Evolutionary conservation across 2,888 invertebrate genomes (phyloP).

Genomic region (Polymixis flavicincta): DNA sequence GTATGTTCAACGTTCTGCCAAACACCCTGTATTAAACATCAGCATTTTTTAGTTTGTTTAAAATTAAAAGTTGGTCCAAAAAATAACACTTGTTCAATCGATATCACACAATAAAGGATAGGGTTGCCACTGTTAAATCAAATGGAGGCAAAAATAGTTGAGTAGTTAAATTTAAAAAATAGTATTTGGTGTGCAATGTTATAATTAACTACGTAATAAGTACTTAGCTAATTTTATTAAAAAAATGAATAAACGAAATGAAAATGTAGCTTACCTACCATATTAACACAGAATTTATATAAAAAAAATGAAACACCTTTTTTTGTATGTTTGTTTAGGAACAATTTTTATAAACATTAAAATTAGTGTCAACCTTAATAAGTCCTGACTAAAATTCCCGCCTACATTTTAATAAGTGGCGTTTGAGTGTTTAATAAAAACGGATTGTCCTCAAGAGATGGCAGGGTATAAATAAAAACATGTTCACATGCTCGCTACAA

Average conservation of each 20-base stretch:
- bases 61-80: slow-evolving; percentile 69
- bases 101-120: slow-evolving; percentile 69
- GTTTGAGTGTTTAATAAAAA: slow-evolving; percentile 87
- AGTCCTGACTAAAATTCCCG: slow-evolving; percentile 74
- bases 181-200: rapidly evolving
- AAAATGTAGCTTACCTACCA: neutral
- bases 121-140: slow-evolving; percentile 57
- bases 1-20: too few relatives aligned
- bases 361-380: slow-evolving; percentile 61
- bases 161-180: rapidly evolving
- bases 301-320: neutral
- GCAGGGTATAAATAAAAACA: slow-evolving; percentile 79
- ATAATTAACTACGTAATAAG: neutral
- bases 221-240: neutral
- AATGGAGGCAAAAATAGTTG: neutral
- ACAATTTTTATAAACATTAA: neutral
- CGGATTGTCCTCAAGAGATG: slow-evolving; percentile 81
- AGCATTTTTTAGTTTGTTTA: slow-evolving; percentile 66
- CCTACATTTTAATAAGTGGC: slow-evolving; percentile 88
- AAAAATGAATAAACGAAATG: neutral
- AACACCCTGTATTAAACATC: slow-evolving; percentile 58
- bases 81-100: slow-evolving; percentile 73
- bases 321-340: neutral
- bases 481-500: slow-evolving; percentile 74
- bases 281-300: neutral